Percentiles rank a stretch among this genome's conserved stretches.
Conservation (phyloP, 2,113 vertebrate species). For the Brachirus orientalis region DNA sequence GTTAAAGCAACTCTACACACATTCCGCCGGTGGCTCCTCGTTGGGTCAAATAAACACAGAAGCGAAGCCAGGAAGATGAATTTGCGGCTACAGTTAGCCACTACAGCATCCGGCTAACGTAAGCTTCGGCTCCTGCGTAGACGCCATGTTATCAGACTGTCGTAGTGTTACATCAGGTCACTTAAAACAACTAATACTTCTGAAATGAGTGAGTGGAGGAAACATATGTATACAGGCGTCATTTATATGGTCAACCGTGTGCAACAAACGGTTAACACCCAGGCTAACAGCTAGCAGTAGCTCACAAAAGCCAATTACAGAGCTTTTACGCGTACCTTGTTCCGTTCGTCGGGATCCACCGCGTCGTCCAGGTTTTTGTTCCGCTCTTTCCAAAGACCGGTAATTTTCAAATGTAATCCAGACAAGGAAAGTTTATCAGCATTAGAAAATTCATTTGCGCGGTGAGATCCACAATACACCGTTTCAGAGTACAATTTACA, state of each 20-base stretch:
- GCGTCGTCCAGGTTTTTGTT: constrained; percentile 27
- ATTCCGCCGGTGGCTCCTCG: neutral
- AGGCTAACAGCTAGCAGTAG: constrained; percentile 61
- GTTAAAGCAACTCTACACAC: neutral
- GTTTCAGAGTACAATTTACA: constrained; percentile 74
- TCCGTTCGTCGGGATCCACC: constrained; percentile 37
- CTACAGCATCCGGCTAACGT: constrained; percentile 45
- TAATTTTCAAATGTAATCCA: constrained; percentile 64
- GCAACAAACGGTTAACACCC: constrained; percentile 44
- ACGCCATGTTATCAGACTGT: constrained; percentile 51
- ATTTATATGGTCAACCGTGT: neutral
- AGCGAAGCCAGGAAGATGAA: neutral
- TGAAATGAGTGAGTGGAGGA: too few species aligned
- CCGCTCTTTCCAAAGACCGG: constrained; percentile 17
- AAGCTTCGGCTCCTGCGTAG: constrained; percentile 32
- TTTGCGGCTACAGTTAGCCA: constrained; percentile 38
- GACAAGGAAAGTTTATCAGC: constrained; percentile 53
- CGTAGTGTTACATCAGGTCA: constrained; percentile 10
- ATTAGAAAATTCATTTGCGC: constrained; percentile 79
- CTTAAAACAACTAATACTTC: too few species aligned
- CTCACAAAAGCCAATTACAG: neutral
- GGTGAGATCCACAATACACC: constrained; percentile 70
- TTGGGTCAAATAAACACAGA: too few species aligned
- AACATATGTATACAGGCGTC: too few species aligned
- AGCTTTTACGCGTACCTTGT: constrained; percentile 43